Base-by-base conservation (phyloP, 1,140 invertebrate species). In the Homalodisca vitripennis region DNA sequence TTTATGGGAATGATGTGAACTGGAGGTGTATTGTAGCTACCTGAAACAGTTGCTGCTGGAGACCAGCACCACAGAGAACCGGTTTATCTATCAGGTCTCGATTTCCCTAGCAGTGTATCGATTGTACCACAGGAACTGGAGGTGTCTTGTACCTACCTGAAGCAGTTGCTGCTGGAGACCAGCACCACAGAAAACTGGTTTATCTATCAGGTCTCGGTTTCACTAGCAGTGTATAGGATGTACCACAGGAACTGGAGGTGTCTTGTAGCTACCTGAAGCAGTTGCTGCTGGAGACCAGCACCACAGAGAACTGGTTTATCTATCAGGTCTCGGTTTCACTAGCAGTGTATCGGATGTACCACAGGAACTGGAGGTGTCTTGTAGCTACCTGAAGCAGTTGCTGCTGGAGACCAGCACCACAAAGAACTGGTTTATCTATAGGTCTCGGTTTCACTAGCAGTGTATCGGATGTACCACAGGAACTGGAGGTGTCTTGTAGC, bases 11-110 rank as follows among this genome's bases (percentile, higher is more conserved):
- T n/a, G n/a, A n/a, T n/a, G n/a, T n/a, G 55, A 60, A 30, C 22
- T 60, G 6, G 55, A 60, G 27, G 55, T 60, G 55, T 26, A 22
- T 22, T 60, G 55, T 24, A 60, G 55, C 29, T 60, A 60, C 55
- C 26, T 60, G 55, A 26, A 30, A 24, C 55, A 60, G 27, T 2
- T 60, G 14, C 55, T 60, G 26, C n/a, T 60, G 55, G 55, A 60
- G 24, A 60, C 29, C 22, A 60, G 55, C 27, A 12, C 24, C 14
- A 27, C 55, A 10, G 55, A 60, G 3, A 60, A n/a, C n/a, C n/a
- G n/a, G n/a, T n/a, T n/a, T n/a, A n/a, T n/a, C n/a, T n/a, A n/a
- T n/a, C n/a, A n/a, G n/a, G n/a, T n/a, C n/a, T n/a, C n/a, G n/a
- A n/a, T n/a, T n/a, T n/a, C n/a, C n/a, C n/a, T n/a, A n/a, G n/a